Evolutionary conservation across 2,888 invertebrate species (phyloP), one percentile per base, ranked within the genome.

Genomic region (Disparrhopalites patrizii): DNA sequence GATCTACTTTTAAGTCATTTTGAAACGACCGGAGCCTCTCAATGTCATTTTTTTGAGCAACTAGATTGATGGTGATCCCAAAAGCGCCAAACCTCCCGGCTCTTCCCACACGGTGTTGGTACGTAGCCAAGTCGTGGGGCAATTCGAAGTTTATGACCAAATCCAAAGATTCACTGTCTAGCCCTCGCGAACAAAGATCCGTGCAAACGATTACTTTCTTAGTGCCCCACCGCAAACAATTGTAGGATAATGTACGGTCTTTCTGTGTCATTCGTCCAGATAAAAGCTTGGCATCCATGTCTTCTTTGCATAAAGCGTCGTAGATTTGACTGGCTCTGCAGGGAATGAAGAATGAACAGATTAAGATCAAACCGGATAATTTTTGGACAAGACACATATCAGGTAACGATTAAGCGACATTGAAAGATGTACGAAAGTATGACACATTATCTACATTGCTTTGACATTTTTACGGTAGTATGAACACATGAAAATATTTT

Each of bases 91-190:
- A 98, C 68, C 98, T 83, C 0, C 98, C 98, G 50, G 96, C 94
- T 76, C 98, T 84, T 0, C 98, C 98, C 78, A 96, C 94, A 77
- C 98, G 84, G 81, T 99, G 98, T 70, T 95, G 83, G 82, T 95
- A 95, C 20, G 91, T 93, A 70, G 89, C 87, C 73, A 86, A 83
- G 76, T 90, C 88, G 70, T 77, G 77, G 0, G 98, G 93, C 31
- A 91, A 81, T 78, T 97, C 97, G 77, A 95, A 85, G 80, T 98
- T 97, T 8, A 99, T 84, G 0, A 99, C 90, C 67, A 99, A 80
- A 82, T 98, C 92, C 10, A 97, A 89, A 80, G 93, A 90, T 72
- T 91, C 88, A 1, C 90, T 91, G 82, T 99, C 98, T 70, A 99
- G 90, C 13, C 99, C 99, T 72, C 99, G 83, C 1, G 97, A 89